A percentile compares a stretch with the other conserved stretches of the same genome.
phyloP scores from a whole-genome alignment of 2,797 vertebrate genomes.

The Pteropus rufus region DNA sequence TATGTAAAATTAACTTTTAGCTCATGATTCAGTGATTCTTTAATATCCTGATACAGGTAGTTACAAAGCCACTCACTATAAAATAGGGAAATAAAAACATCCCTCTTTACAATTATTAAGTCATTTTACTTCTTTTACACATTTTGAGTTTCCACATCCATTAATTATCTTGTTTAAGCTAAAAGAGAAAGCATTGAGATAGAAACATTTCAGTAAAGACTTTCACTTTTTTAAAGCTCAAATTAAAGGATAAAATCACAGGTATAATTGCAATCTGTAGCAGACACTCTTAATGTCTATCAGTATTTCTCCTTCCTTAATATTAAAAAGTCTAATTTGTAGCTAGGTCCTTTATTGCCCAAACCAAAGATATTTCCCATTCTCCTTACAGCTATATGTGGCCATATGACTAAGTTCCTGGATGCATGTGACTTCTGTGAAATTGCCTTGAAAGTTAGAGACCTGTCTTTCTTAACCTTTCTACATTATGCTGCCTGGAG shows the following conservation, averaged over 20 bases:
- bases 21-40: not conserved
- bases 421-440: not conserved
- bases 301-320: not conserved
- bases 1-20: not conserved
- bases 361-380: not conserved
- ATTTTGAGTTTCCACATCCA: not conserved
- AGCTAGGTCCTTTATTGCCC: not conserved
- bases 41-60: not conserved
- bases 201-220: not conserved
- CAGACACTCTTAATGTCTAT: not conserved
- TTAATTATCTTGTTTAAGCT: constrained; percentile 6
- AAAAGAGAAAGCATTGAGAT: not conserved
- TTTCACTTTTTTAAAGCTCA: not conserved
- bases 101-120: constrained; percentile 7
- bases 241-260: not conserved
- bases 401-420: not conserved
- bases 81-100: not conserved
- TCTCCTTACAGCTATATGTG: not conserved
- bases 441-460: not conserved
- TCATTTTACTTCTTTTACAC: not conserved
- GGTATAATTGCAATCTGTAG: not conserved
- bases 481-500: not conserved
- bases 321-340: not conserved
- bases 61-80: not conserved
- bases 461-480: not conserved